phyloP scores from a whole-genome alignment of 2,113 vertebrate species.

The Siniperca chuatsi region DNA sequence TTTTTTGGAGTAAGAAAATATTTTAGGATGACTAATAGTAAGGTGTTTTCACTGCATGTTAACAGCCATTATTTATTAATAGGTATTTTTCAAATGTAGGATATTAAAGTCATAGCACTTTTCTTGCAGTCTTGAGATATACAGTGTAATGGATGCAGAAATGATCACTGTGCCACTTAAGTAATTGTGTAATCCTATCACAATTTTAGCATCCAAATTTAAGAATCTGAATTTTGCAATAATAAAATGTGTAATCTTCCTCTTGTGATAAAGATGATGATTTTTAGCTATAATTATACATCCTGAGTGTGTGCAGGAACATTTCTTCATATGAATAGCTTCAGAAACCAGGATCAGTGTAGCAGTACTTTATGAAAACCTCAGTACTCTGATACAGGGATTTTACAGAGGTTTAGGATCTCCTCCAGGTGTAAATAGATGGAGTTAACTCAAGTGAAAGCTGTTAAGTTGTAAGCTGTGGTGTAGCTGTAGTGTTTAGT shows the following conservation, averaged over 20 bases:
- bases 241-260: too few relatives aligned
- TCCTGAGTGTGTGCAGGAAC: not conserved
- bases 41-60: too few relatives aligned
- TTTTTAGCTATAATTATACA: not conserved
- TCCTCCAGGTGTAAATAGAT: not conserved
- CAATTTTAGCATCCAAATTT: not conserved
- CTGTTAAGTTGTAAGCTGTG: not conserved
- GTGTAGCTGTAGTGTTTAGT: not conserved
- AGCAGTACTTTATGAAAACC: not conserved
- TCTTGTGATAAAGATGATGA: too few relatives aligned
- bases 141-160: not conserved
- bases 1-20: not conserved
- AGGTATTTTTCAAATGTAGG: not conserved
- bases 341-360: not conserved
- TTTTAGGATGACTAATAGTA: constrained; percentile 73
- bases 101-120: not conserved
- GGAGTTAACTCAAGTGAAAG: too few relatives aligned
- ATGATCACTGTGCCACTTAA: too few relatives aligned
- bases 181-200: not conserved
- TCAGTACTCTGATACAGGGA: not conserved
- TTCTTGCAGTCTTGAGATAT: not conserved
- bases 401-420: not conserved
- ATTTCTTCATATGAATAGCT: not conserved
- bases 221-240: too few relatives aligned
- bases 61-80: too few relatives aligned